Evolutionary conservation across 2,797 vertebrate genomes (phyloP), one percentile per base, ranked within the genome.

Genomic region (Phalanger gymnotis): DNA sequence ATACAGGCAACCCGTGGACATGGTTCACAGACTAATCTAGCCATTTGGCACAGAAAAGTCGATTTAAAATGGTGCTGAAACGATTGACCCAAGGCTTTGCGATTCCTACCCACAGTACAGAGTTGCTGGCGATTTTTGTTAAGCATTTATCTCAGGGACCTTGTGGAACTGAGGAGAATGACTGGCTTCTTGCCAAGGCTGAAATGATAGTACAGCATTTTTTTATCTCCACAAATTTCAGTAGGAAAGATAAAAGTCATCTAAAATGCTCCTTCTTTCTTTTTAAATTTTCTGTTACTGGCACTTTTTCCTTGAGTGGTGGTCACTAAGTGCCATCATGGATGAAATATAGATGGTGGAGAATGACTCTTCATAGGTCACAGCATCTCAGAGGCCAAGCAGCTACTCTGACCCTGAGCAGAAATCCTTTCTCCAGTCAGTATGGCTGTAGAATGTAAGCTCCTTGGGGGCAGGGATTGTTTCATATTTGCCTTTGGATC

Each of bases 91-190:
- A 96, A 95, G 66, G 54, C 54, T 97, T 96, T 95, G 91, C 61
- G 92, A 92, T 95, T 95, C 30, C 30, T 94, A 94, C 22, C 61
- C 73, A 87, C 90, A 9, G 0, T 97, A 96, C 61, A 97, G 22
- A 91, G 93, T 96, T 96, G 53, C 92, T 97, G 90, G 81, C 94
- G 81, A 81, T 96, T 97, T 94, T 92, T 55, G 93, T 96, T 96
- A 95, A 92, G 89, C 58, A 11, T 91, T 90, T 40, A 92, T 47
- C 13, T 90, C 22, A 22, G 6, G 10, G 92, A 95, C 87, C 13
- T 40, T 92, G 16, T 95, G 53, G 73, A 94, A 31, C 54, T 53
- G 40, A 0, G 14, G 31, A 28, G 96, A 95, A 53, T 91, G 28
- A 92, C 92, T 94, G 89, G 57, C 94, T 90, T 94, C 52, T 96